Evolutionary conservation across 2,113 vertebrate genomes (phyloP).

Genomic region (Dascyllus trimaculatus): DNA sequence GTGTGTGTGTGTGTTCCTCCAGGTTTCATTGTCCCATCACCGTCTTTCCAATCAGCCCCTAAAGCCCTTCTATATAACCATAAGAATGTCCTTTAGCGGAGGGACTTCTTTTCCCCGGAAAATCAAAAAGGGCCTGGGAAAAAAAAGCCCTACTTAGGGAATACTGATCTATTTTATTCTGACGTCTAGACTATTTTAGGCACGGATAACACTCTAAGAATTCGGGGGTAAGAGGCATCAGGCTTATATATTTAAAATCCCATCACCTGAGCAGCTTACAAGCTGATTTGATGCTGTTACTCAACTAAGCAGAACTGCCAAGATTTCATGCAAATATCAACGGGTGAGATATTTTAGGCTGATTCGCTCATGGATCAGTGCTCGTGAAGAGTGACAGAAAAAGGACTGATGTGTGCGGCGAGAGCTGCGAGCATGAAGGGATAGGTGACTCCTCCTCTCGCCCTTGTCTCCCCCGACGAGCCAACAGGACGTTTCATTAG

Average conservation of each 20-base stretch:
- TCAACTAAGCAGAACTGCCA: slow-evolving; percentile 51
- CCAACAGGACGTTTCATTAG: slow-evolving; percentile 34
- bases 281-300: slow-evolving; percentile 52
- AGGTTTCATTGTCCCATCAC: slow-evolving; percentile 52
- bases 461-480: slow-evolving; percentile 34
- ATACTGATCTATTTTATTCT: slow-evolving; percentile 26
- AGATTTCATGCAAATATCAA: slow-evolving; percentile 63
- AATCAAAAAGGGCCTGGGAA: slow-evolving; percentile 28
- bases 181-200: slow-evolving; percentile 46
- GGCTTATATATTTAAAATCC: slow-evolving; percentile 50
- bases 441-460: slow-evolving; percentile 34
- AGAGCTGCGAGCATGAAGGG: slow-evolving; percentile 17
- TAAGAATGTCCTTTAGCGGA: slow-evolving; percentile 61
- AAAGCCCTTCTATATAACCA: slow-evolving; percentile 47
- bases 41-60: slow-evolving; percentile 67
- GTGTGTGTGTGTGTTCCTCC: slow-evolving; percentile 36
- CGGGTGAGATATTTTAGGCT: slow-evolving; percentile 38
- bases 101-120: neutral
- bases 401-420: slow-evolving; percentile 4
- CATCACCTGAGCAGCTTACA: slow-evolving; percentile 51
- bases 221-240: slow-evolving; percentile 16
- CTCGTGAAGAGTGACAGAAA: slow-evolving; percentile 42
- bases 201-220: slow-evolving; percentile 25
- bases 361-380: slow-evolving; percentile 34
- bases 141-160: slow-evolving; percentile 19